Conservation (phyloP, 2,888 invertebrate genomes). For the Cancer borealis region DNA sequence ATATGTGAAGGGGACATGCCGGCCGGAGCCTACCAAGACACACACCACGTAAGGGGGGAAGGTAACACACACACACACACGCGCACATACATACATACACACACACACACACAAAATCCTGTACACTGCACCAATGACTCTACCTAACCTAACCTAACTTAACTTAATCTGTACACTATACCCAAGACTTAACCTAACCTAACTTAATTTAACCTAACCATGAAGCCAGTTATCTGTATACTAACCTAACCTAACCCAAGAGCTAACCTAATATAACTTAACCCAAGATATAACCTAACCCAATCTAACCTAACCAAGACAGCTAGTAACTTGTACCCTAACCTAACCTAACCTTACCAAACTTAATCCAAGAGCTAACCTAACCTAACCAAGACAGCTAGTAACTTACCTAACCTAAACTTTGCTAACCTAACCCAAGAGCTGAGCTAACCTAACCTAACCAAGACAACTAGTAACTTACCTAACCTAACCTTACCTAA, state of each 20-base stretch:
- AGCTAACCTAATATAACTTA: too few species aligned
- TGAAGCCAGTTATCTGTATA: too few species aligned
- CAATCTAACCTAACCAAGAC: too few species aligned
- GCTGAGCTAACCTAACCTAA: neutral
- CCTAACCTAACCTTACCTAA: too few species aligned
- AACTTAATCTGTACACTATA: too few species aligned
- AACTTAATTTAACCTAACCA: neutral
- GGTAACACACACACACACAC: neutral
- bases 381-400: too few species aligned
- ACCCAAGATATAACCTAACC: neutral
- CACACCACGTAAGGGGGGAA: slow-evolving; percentile 43
- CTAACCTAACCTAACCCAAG: too few species aligned
- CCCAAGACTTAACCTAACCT: neutral
- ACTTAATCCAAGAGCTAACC: neutral
- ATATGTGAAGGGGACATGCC: slow-evolving; percentile 93
- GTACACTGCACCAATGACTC: too few species aligned
- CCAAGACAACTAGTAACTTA: too few species aligned
- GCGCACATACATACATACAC: neutral
- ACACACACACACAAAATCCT: neutral
- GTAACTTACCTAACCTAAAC: neutral
- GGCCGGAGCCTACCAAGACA: slow-evolving; percentile 89
- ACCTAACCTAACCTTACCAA: neutral
- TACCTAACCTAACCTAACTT: too few species aligned
- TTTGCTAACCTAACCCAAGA: neutral
- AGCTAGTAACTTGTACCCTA: too few species aligned